Evolutionary conservation across 2,113 vertebrate genomes (phyloP), one percentile per base, ranked within the genome.

Genomic region (Petromus typicus): DNA sequence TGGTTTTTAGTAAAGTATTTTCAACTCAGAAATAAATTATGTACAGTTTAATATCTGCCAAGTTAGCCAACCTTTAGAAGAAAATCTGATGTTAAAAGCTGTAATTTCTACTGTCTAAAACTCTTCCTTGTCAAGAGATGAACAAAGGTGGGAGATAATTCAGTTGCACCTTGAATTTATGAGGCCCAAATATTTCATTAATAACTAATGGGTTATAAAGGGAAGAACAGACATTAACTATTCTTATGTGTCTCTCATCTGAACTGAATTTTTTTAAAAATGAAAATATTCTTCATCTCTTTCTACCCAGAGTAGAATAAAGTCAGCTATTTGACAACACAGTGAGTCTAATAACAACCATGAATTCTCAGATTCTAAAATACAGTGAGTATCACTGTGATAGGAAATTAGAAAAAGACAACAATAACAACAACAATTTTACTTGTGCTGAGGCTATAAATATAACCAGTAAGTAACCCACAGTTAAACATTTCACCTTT

Each of bases 1-100:
- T 64, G 54, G 66, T 57, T 79, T 97, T 97, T 97, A 85, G 90
- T 95, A 90, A 96, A 86, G 0, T 40, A 20, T 86, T 87, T 89
- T 11, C 56, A 96, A 97, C 96, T 97, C 94, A 96, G 95, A 96
- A 96, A 97, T 96, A 86, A 93, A 89, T 94, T 87, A 27, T 94
- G 89, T 81, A 78, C 75, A 95, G 67, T 82, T 96, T 94, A 96
- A 81, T 0, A 0, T 97, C 97, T 98, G 94, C 93, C 96, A 97
- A 97, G 94, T 96, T 95, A 97, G 97, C 93, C 95, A 96, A 86
- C 89, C 94, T 90, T 96, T 90, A 83, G 67, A 89, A 85, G 25
- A 37, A 89, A 43, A 91, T 94, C 37, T 96, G 83, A 82, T 96
- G 67, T n/a, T 84, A 86, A 81, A 97, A 27, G 91, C 91, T 85